Evolutionary conservation across 92 coral and sea anemone genomes (phyloP).

Genomic region (Scolanthus callimorphus): DNA sequence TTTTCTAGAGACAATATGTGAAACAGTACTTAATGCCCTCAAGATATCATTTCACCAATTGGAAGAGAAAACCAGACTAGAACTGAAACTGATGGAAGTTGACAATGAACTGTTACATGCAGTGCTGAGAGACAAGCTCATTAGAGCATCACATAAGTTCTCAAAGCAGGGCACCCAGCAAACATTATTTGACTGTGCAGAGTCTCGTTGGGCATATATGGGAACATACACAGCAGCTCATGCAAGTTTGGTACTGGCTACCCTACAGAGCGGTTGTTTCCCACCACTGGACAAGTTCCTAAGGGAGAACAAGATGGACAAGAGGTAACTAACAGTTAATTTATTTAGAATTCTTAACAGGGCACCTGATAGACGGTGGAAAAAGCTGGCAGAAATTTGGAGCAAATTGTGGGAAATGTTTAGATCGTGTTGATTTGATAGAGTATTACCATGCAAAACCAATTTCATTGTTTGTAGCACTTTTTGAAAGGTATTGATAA

Average conservation of each 20-base stretch:
- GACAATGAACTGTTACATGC: slow-evolving; percentile 78
- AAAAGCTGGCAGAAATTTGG: too few species aligned
- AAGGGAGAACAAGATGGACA: slow-evolving; percentile 33
- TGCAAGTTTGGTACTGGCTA: slow-evolving; percentile 87
- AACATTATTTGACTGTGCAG: slow-evolving; percentile 84
- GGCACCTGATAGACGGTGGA: too few species aligned
- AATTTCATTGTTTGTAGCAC: too few species aligned
- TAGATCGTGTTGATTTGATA: too few species aligned
- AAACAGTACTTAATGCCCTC: slow-evolving; percentile 68
- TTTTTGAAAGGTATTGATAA: too few species aligned
- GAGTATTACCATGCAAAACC: too few species aligned
- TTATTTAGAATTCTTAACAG: too few species aligned
- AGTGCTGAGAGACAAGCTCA: slow-evolving; percentile 80
- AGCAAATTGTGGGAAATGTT: too few species aligned
- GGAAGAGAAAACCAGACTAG: slow-evolving; percentile 93
- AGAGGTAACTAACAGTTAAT: slow-evolving; percentile 50
- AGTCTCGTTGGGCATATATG: slow-evolving; percentile 91
- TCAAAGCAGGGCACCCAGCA: slow-evolving; percentile 95
- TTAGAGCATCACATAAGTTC: slow-evolving; percentile 86
- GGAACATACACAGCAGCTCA: slow-evolving; percentile 95
- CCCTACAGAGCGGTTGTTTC: slow-evolving; percentile 75
- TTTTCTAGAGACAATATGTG: too few species aligned
- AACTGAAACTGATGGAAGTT: slow-evolving; percentile 71
- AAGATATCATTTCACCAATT: slow-evolving; percentile 78
- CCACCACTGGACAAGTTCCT: slow-evolving; percentile 78